phyloP scores from a whole-genome alignment of 2,797 vertebrate species.

The Lemur catta region DNA sequence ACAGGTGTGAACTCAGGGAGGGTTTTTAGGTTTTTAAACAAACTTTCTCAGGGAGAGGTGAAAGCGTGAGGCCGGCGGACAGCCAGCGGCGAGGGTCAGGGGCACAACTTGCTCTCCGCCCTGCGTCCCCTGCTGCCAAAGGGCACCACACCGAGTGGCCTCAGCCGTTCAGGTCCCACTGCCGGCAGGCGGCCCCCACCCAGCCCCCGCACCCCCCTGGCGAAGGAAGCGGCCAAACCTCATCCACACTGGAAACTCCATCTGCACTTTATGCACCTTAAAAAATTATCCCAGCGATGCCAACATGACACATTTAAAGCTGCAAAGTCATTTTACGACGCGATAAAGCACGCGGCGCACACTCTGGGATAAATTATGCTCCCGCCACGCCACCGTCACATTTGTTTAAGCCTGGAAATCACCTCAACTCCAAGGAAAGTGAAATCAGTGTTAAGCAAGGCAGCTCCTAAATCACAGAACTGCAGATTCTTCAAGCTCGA shows the following conservation, averaged over 20 bases:
- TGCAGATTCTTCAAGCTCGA: accelerated
- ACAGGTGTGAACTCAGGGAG: neutral
- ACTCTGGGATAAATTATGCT: accelerated
- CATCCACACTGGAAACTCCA: accelerated
- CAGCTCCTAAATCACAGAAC: neutral
- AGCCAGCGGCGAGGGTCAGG: neutral
- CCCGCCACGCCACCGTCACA: neutral
- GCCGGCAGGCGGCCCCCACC: neutral
- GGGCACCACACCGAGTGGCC: neutral
- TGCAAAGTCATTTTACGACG: neutral
- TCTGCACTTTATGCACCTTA: neutral
- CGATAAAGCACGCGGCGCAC: neutral
- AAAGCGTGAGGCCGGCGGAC: accelerated
- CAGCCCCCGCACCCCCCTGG: accelerated
- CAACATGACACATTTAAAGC: neutral
- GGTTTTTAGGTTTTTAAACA: too few species aligned
- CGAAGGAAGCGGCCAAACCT: accelerated
- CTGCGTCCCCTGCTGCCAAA: accelerated
- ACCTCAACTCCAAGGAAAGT: neutral
- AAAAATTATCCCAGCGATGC: neutral
- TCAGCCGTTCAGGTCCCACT: accelerated
- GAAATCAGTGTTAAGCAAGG: neutral
- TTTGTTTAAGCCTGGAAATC: neutral
- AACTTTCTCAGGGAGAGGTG: neutral
- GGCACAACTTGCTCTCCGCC: accelerated